These are phyloP conservation scores for Acipenser oxyrinchus DNA, from an alignment of 2,797 vertebrate genomes.

Conservation along the genomic window DNA sequence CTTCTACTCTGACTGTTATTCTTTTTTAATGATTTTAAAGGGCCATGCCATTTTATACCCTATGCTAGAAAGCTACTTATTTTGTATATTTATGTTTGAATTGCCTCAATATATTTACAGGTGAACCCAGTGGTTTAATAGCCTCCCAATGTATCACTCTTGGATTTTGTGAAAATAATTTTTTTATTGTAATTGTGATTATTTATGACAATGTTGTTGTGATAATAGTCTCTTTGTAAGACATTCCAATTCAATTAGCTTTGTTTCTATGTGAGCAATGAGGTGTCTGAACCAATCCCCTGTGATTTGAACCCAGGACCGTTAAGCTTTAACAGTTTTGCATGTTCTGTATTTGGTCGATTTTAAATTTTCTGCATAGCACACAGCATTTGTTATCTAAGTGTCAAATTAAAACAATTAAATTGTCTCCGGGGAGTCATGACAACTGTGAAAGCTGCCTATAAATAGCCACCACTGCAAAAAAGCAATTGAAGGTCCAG, in stretches of 20 bases:
- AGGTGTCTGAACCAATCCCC: conserved; percentile 8
- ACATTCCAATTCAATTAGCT: not conserved
- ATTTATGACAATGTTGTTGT: conserved; percentile 13
- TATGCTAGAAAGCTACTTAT: not conserved
- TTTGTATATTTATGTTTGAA: conserved; percentile 2
- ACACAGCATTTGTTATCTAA: too few species aligned
- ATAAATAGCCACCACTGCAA: too few species aligned
- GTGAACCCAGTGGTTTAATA: not conserved
- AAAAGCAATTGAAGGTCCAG: too few species aligned
- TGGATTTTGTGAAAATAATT: not conserved
- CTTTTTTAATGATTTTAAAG: conserved; percentile 2
- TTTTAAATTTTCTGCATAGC: too few species aligned
- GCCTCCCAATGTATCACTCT: not conserved
- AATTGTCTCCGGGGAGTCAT: too few species aligned
- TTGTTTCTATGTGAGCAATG: conserved; percentile 6
- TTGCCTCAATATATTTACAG: not conserved
- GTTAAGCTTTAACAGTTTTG: too few species aligned
- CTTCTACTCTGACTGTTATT: not conserved
- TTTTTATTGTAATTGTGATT: conserved; percentile 12
- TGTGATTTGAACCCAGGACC: too few species aligned
- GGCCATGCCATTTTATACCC: conserved; percentile 1
- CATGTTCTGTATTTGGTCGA: too few species aligned
- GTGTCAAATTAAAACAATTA: too few species aligned
- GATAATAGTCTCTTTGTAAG: conserved; percentile 11
- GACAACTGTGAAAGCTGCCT: too few species aligned